Percentiles rank a stretch among this genome's conserved stretches.
Evolutionary conservation across 1,140 invertebrate species (phyloP).

Genomic region (Drosophila athabasca): DNA sequence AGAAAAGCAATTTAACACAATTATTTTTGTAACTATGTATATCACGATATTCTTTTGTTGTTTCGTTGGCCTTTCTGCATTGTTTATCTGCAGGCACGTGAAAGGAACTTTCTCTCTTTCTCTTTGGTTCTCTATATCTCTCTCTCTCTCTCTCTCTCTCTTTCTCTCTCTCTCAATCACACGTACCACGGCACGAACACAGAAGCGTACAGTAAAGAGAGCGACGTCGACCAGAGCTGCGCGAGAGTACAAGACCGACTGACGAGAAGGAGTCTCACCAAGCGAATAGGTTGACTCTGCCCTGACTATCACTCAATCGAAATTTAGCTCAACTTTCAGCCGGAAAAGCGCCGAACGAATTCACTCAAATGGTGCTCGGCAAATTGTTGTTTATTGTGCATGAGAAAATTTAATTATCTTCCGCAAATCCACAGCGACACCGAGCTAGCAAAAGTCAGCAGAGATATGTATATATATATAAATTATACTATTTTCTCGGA

Average conservation of each 20-base stretch:
- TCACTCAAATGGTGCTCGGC: conserved; percentile 41
- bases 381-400: conserved; percentile 26
- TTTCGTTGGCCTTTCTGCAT: conserved; percentile 29
- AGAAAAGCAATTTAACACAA: conserved; percentile 22
- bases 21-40: conserved; percentile 18
- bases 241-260: conserved; percentile 71
- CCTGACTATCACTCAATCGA: conserved; percentile 20
- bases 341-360: conserved; percentile 35
- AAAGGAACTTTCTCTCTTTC: conserved; percentile 32
- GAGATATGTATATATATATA: conserved; percentile 13
- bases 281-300: conserved; percentile 40
- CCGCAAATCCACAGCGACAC: conserved; percentile 7
- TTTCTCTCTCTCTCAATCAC: conserved; percentile 1
- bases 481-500: conserved; percentile 36
- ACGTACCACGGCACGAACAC: conserved; percentile 2
- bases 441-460: not conserved
- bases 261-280: conserved; percentile 44
- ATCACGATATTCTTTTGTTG: conserved; percentile 14
- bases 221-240: conserved; percentile 58
- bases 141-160: conserved; percentile 25
- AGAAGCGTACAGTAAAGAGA: conserved; percentile 14
- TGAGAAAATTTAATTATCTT: conserved; percentile 52
- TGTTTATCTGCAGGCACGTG: conserved; percentile 70
- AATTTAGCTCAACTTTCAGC: conserved; percentile 45
- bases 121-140: conserved; percentile 8